A percentile compares a stretch with the other conserved stretches of the same genome.
Conservation (phyloP, 2,797 vertebrate species). For the Falco berigora region DNA sequence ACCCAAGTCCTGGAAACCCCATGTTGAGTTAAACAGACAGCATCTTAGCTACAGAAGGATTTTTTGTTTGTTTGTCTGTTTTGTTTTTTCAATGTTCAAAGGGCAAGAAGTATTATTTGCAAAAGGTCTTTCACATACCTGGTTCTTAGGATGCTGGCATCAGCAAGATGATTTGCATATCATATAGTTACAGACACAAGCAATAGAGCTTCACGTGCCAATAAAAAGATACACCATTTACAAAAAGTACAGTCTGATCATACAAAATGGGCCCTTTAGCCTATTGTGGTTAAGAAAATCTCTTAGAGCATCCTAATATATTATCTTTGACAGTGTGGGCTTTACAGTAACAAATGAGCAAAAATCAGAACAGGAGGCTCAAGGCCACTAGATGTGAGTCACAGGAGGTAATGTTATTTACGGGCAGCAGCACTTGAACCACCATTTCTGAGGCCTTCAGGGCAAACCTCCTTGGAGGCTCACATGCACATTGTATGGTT, state of each 20-base stretch:
- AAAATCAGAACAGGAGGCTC: constrained; percentile 40
- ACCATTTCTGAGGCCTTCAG: constrained; percentile 51
- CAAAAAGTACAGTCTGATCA: not conserved
- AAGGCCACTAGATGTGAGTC: constrained; percentile 41
- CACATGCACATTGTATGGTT: not conserved
- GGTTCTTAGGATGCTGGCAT: constrained; percentile 39
- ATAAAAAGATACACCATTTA: not conserved
- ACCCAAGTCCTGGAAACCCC: constrained; percentile 58
- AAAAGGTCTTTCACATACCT: constrained; percentile 40
- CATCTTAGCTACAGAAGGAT: not conserved
- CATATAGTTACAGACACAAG: constrained; percentile 2
- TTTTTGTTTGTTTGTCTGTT: not conserved
- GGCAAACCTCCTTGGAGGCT: constrained; percentile 43
- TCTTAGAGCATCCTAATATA: constrained; percentile 11
- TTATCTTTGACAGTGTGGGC: constrained; percentile 48
- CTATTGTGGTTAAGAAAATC: constrained; percentile 23
- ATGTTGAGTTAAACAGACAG: constrained; percentile 33
- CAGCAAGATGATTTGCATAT: constrained; percentile 46
- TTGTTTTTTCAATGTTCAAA: not conserved
- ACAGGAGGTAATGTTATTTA: constrained; percentile 50
- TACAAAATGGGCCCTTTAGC: not conserved
- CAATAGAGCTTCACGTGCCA: not conserved
- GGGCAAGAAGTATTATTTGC: constrained; percentile 14
- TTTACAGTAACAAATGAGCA: constrained; percentile 41
- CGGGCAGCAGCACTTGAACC: constrained; percentile 36